phyloP scores from a whole-genome alignment of 2,888 invertebrate genomes.

The Sminthurides aquaticus region DNA sequence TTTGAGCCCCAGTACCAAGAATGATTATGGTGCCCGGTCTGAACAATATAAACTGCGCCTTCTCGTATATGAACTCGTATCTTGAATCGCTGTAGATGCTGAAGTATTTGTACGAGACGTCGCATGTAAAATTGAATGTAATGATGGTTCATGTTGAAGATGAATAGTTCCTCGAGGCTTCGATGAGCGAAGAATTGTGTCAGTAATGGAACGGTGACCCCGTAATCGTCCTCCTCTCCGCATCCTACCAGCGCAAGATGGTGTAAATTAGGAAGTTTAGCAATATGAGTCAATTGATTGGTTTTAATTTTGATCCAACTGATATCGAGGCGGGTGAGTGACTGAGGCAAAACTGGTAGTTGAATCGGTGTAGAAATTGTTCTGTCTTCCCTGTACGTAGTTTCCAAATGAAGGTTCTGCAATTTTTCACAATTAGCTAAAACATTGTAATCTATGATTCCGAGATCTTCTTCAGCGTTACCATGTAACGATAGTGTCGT shows the following conservation, averaged over 20 bases:
- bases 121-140: slow-evolving; percentile 9
- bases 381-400: slow-evolving; percentile 9
- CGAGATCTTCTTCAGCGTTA: background rate
- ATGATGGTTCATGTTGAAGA: slow-evolving; percentile 16
- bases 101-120: slow-evolving; percentile 9
- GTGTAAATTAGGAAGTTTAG: background rate
- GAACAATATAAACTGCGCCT: slow-evolving; percentile 9
- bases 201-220: slow-evolving; percentile 7
- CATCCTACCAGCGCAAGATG: slow-evolving; percentile 13
- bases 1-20: slow-evolving; percentile 12
- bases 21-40: background rate
- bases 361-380: background rate
- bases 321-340: slow-evolving; percentile 6
- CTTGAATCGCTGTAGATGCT: slow-evolving; percentile 9
- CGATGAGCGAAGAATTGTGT: background rate
- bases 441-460: background rate
- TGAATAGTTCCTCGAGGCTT: slow-evolving; percentile 8
- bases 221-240: slow-evolving; percentile 15
- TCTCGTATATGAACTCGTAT: slow-evolving; percentile 15
- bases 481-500: background rate
- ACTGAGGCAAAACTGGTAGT: background rate
- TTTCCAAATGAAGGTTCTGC: slow-evolving; percentile 6
- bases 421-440: background rate
- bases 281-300: background rate
- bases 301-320: slow-evolving; percentile 9